phyloP scores from a whole-genome alignment of 2,113 vertebrate species.

The Calonectris borealis region DNA sequence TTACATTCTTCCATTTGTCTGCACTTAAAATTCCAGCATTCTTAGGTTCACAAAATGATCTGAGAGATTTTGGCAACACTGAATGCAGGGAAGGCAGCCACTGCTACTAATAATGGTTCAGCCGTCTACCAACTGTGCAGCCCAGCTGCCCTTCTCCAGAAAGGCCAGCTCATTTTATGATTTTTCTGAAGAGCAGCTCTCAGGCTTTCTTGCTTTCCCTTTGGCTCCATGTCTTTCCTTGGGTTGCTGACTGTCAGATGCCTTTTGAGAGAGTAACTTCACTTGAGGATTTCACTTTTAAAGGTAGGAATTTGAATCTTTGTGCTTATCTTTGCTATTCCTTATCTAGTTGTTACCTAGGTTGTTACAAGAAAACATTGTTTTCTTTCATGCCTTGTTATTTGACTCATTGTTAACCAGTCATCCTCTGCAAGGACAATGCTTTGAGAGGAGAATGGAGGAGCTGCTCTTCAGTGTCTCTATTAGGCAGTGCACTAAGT shows the following conservation, averaged over 20 bases:
- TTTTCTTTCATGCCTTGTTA: neutral
- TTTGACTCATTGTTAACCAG: constrained; percentile 5
- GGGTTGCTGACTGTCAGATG: neutral
- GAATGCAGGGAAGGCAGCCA: neutral
- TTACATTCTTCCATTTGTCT: neutral
- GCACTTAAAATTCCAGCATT: neutral
- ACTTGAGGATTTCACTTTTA: neutral
- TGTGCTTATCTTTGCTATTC: neutral
- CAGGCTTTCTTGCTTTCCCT: neutral
- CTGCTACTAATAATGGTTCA: neutral
- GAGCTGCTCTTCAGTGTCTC: neutral
- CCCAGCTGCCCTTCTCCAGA: constrained; percentile 1
- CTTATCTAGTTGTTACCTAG: neutral
- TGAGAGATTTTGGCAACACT: neutral
- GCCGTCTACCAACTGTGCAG: neutral
- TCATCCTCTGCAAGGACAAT: neutral
- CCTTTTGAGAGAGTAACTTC: neutral
- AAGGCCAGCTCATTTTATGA: neutral
- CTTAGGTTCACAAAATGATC: neutral
- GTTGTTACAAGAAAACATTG: neutral
- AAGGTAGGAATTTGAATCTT: constrained; percentile 44
- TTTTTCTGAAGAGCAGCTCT: neutral
- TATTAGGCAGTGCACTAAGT: neutral
- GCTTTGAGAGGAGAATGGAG: neutral
- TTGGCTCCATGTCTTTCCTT: neutral